These are phyloP conservation scores for Lithobates pipiens DNA, from an alignment of 2,797 vertebrate species.

Conservation along the genomic window DNA sequence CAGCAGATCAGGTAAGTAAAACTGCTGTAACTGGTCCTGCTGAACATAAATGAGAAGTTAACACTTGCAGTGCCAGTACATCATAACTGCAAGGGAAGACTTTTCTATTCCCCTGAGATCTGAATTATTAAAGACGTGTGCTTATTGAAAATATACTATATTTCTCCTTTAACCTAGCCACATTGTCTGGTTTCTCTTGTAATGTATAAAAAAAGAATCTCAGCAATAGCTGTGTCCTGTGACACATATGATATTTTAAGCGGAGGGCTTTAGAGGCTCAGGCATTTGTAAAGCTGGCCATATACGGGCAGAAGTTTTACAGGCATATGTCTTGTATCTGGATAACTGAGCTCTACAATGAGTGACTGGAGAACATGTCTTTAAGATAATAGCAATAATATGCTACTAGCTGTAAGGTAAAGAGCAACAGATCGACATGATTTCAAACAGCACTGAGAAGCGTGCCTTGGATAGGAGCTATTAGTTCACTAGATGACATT, in stretches of 20 bases:
- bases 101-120: no score
- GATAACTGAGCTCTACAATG: background rate
- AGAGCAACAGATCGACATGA: background rate
- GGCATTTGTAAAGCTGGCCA: background rate
- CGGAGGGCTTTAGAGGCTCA: background rate
- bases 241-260: background rate
- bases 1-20: no score
- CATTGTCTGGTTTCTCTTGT: background rate
- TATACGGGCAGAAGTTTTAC: background rate
- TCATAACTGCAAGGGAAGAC: no score
- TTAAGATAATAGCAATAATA: constrained; percentile 18
- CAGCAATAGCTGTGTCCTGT: background rate
- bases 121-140: background rate
- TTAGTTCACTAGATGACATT: background rate
- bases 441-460: background rate
- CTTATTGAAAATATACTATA: background rate
- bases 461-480: background rate
- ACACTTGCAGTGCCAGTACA: no score
- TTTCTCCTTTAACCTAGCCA: background rate
- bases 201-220: background rate
- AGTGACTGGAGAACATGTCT: background rate
- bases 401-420: background rate
- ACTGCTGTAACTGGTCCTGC: no score
- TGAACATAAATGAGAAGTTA: no score
- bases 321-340: background rate